Conservation (phyloP, 2,113 vertebrate genomes). For the Jacana jacana region DNA sequence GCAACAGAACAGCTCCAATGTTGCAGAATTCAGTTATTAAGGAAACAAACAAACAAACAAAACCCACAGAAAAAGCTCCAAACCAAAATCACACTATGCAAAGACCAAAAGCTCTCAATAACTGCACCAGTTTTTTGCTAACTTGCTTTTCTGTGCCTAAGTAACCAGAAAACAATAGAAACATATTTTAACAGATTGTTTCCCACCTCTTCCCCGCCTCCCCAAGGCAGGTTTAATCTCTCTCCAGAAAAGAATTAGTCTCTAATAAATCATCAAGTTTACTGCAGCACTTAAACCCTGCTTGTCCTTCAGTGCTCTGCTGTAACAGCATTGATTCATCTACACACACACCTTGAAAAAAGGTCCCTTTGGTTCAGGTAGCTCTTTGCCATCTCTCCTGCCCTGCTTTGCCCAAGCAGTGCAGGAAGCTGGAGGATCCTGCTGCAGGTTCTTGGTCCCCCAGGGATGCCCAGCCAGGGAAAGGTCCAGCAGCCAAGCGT, state of each 20-base stretch:
- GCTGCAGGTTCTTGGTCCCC: background rate
- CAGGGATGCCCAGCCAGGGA: background rate
- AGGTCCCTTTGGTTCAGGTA: background rate
- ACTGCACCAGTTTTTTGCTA: background rate
- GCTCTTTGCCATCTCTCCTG: background rate
- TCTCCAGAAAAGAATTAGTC: background rate
- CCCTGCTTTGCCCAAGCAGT: accelerated
- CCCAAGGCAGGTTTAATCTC: background rate
- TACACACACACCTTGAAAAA: accelerated
- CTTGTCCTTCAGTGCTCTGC: background rate
- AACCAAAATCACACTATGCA: background rate
- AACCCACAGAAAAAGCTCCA: background rate
- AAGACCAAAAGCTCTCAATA: background rate
- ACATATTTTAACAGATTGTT: background rate
- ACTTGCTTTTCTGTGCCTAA: background rate
- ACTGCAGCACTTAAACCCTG: background rate
- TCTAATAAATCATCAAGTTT: background rate
- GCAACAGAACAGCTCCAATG: background rate
- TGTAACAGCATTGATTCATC: accelerated
- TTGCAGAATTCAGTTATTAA: background rate
- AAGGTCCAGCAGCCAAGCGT: accelerated
- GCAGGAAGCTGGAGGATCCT: background rate
- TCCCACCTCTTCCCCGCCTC: background rate
- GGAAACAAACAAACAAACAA: background rate
- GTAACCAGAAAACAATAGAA: background rate